Evolutionary conservation across 2,888 invertebrate genomes (phyloP).

Genomic region (Cerastis rubricosa): DNA sequence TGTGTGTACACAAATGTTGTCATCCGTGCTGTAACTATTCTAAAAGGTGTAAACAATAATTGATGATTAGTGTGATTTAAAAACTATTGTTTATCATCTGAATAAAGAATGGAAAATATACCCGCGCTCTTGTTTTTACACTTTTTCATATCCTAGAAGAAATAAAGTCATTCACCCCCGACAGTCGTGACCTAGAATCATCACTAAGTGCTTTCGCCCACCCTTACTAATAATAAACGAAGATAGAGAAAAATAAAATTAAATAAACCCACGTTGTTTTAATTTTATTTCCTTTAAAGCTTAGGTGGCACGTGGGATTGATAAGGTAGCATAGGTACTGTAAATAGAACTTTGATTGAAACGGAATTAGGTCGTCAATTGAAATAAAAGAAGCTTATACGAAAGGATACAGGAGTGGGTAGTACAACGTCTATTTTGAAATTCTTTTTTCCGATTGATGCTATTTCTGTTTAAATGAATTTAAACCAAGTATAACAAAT

Average conservation of each 20-base stretch:
- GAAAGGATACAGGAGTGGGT: no score
- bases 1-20: no score
- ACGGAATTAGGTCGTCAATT: not conserved
- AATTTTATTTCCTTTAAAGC: not conserved
- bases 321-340: not conserved
- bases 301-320: not conserved
- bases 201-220: not conserved
- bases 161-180: not conserved
- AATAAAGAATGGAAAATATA: not conserved
- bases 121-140: not conserved
- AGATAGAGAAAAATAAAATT: no score
- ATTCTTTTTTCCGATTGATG: not conserved
- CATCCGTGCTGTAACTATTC: no score
- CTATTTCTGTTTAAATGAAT: not conserved
- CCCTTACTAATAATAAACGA: no score
- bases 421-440: not conserved
- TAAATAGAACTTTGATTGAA: constrained; percentile 5
- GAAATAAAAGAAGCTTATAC: not conserved
- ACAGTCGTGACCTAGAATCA: no score
- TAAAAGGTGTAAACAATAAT: no score
- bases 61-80: no score
- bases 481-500: not conserved
- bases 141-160: not conserved
- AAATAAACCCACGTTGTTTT: not conserved
- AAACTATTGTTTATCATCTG: no score